Evolutionary conservation across 64 coral and sea anemone genomes (phyloP), one percentile per base, ranked within the genome.

Genomic region (Trachythela sp.): DNA sequence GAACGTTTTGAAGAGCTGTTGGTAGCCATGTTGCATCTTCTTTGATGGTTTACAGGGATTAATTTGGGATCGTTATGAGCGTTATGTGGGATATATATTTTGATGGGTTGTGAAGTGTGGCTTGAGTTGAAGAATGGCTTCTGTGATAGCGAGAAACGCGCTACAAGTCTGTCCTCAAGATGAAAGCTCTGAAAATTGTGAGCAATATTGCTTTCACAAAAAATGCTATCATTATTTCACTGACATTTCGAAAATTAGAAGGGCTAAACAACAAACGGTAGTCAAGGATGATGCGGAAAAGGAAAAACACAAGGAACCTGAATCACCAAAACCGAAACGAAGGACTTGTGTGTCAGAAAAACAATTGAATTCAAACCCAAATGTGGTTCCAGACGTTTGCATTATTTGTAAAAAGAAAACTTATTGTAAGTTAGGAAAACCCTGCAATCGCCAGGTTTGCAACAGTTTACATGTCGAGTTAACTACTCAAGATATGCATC

Each of bases 321-420:
- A 18, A 37, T 18, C 75, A 18, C 75, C 2, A 80, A 80, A 36
- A 80, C 75, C 75, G 17, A 80, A 80, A 80, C 30, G 30, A 80
- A 10, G 2, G 56, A 80, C 9, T 1, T 30, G 75, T 9, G 32
- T 7, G 37, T 39, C 75, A 13, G 37, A 18, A 9, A 8, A 80
- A 39, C 75, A 2, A 80, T 14, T n/a, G n/a, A n/a, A 9, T 80
- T 39, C 75, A 39, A 80, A 38, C 18, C 31, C 3, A 37, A 80
- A 80, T 39, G 75, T 80, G 75, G 27, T 80, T 39, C 75, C 75
- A 80, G 75, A 80, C 8, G 75, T 80, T 37, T 80, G 75, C 9
- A 80, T 80, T 2, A 80, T 80, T 37, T 80, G 75, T 80, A 80
- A 80, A 80, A 30, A 18, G 34, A 80, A 80, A 80, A 80, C 75